Evolutionary conservation across 2,888 invertebrate genomes (phyloP), one percentile per base, ranked within the genome.

Genomic region (Sarcophaga rosellei): DNA sequence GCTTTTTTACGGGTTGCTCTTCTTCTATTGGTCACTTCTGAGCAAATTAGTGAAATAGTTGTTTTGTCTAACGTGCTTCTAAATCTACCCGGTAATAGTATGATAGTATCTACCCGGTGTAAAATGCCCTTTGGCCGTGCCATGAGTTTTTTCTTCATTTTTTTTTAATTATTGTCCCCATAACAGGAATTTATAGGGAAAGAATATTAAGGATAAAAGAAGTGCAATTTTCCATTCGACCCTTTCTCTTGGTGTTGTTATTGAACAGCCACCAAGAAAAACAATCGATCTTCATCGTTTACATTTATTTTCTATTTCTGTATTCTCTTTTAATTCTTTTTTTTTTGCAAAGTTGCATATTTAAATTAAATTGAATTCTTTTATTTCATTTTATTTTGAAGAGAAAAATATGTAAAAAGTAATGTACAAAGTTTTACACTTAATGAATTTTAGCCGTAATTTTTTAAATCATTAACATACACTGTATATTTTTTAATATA

Each of bases 111-210:
- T 2, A 35, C 1, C 35, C 35, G 35, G 35, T 35, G 35, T 35
- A 8, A 35, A 35, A 35, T 2, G 35, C 8, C 35, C 35, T 35
- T 35, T 35, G 88, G 81, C 87, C 85, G 86, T 86, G 86, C 86
- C 86, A 86, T 86, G 81, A 86, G 61, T 84, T 86, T 78, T 68
- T 84, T 81, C 3, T n/a, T n/a, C 21, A 63, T 45, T 78, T 84
- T 80, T 35, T 69, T 66, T 57, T 62, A 65, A 80, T 35, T 35
- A 35, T 35, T 35, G 35, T 35, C 76, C 11, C 59, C 12, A 21
- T 2, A 10, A 35, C 8, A 10, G 35, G 35, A 57, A 17, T 45
- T 45, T 63, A 20, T 69, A 83, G 53, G 81, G 68, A 76, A 82
- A 79, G 35, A n/a, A 57, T 23, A 10, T 57, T 74, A 77, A 65